phyloP scores from a whole-genome alignment of 1,140 invertebrate genomes.

The Pomacea maculata region DNA sequence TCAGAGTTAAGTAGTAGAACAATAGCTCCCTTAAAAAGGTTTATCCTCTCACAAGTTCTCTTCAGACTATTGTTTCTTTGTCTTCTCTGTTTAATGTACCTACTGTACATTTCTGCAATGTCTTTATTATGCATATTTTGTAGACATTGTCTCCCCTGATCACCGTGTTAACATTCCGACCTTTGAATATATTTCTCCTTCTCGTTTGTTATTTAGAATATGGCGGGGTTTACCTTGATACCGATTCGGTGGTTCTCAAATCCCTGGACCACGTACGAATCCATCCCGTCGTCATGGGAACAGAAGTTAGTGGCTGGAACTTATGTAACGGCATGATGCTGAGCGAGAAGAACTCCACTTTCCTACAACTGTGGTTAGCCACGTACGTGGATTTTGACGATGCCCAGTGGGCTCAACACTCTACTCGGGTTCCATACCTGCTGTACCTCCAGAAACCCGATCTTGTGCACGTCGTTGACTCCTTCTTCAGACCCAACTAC shows the following conservation, averaged over 20 bases:
- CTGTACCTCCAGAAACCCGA: background rate
- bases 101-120: no score
- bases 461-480: constrained; percentile 6
- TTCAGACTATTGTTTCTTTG: no score
- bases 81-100: no score
- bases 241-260: background rate
- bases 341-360: background rate
- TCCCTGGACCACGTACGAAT: background rate
- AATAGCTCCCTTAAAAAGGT: no score
- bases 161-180: no score
- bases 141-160: no score
- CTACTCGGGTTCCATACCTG: background rate
- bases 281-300: constrained; percentile 1
- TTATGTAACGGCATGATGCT: background rate
- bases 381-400: background rate
- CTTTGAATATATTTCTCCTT: no score
- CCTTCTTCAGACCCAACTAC: background rate
- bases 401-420: background rate
- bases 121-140: no score
- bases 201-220: background rate
- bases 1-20: no score
- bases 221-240: constrained; percentile 12
- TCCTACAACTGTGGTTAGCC: background rate
- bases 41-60: no score
- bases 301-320: background rate